Evolutionary conservation across 2,797 vertebrate genomes (phyloP), one percentile per base, ranked within the genome.

Genomic region (Strix occidentalis): DNA sequence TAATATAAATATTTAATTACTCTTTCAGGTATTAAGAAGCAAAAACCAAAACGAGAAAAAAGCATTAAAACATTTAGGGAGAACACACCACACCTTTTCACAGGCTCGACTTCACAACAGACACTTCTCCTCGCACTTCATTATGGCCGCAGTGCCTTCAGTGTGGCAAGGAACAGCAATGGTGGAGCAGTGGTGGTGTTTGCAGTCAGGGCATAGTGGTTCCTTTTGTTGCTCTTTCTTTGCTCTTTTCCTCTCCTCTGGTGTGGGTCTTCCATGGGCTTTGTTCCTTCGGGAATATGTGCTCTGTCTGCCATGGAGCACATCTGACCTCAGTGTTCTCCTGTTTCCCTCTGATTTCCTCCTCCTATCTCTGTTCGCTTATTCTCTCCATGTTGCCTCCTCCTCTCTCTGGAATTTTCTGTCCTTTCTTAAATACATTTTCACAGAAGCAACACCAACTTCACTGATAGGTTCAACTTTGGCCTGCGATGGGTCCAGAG

Each of bases 141-240:
- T 61, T 77, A 19, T 0, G 0, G 31, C 6, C 0, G 0, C 25
- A 4, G 11, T 31, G 11, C n/a, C 23, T 77, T 69, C 37, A 28
- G 1, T 19, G 51, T 21, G 14, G 12, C 12, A 54, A 37, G 12
- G 19, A 43, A 39, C 11, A 16, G 29, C 31, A 29, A 3, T 26
- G 35, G 11, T 1, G 1, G 28, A 61, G 9, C 9, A 2, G 7
- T 17, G 33, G 13, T 43, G 8, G 13, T n/a, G 9, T 31, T 58
- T 81, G 26, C 26, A 35, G 25, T 39, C 35, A 66, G 48, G 24
- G 17, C 33, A 4, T 4, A 35, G 28, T 12, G 6, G 6, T 43
- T 87, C 48, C 13, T 84, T 84, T 70, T 57, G 16, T 41, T 48
- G 5, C 33, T 91, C 8, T 18, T 77, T 56, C 43, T 66, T 31